Conservation (phyloP, 2,113 vertebrate species). For the Scartelaos histophorus region DNA sequence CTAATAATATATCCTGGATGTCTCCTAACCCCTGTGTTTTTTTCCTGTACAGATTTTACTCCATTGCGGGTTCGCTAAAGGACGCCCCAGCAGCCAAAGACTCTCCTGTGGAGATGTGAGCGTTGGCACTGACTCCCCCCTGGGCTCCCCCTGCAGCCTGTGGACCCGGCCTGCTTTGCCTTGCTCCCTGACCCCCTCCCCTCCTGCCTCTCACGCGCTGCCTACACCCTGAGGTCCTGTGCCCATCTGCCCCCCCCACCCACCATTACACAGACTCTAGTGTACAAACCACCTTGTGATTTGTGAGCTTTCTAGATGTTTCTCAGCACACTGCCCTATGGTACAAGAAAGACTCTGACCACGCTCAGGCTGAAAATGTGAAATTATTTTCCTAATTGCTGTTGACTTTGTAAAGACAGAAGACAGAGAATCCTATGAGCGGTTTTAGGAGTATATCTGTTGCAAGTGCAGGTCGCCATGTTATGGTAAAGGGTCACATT, state of each 20-base stretch:
- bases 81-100: slow-evolving; percentile 52
- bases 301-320: slow-evolving; percentile 10
- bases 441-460: slow-evolving; percentile 24
- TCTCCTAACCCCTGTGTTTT: neutral
- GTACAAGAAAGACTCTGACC: neutral
- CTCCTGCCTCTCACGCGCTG: slow-evolving; percentile 33
- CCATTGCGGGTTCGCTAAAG: slow-evolving; percentile 64
- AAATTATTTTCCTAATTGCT: neutral
- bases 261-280: neutral
- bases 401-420: neutral
- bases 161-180: slow-evolving; percentile 26
- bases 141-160: neutral
- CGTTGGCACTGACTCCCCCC: slow-evolving; percentile 13
- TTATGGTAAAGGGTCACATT: too few species aligned
- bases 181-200: slow-evolving; percentile 10
- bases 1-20: neutral
- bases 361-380: neutral
- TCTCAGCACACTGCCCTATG: neutral
- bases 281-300: neutral
- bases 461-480: slow-evolving; percentile 40
- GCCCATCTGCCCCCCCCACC: slow-evolving; percentile 1
- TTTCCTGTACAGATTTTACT: slow-evolving; percentile 62
- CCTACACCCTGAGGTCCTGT: slow-evolving; percentile 13
- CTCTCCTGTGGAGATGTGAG: slow-evolving; percentile 65
- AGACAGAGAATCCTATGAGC: neutral